Conservation (phyloP, 2,888 invertebrate species). For the Phasia obesa region DNA sequence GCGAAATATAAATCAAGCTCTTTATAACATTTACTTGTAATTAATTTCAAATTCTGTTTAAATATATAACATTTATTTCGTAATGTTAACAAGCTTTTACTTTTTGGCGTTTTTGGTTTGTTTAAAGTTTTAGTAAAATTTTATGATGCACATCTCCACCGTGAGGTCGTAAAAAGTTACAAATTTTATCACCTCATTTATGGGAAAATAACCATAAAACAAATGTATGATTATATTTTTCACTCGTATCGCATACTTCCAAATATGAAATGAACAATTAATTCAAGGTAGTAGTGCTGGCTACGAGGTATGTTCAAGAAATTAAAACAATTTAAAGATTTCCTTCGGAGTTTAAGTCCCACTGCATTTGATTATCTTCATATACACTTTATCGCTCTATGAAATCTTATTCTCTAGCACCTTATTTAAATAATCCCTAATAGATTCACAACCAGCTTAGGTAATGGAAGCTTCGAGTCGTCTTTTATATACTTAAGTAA, state of each 20-base stretch:
- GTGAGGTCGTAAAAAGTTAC: slow-evolving; percentile 56
- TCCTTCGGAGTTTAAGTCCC: too few species aligned
- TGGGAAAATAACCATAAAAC: slow-evolving; percentile 59
- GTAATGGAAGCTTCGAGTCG: too few species aligned
- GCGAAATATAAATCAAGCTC: too few species aligned
- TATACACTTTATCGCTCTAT: too few species aligned
- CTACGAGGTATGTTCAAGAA: not conserved
- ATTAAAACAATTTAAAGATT: too few species aligned
- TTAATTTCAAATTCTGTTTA: slow-evolving; percentile 46
- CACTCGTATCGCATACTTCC: slow-evolving; percentile 16
- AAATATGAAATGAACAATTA: slow-evolving; percentile 6
- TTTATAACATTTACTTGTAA: slow-evolving; percentile 8
- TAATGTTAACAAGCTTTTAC: slow-evolving; percentile 16
- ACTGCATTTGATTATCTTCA: too few species aligned
- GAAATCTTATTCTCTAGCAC: too few species aligned
- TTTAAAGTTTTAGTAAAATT: slow-evolving; percentile 41
- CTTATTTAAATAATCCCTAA: too few species aligned
- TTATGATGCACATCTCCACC: slow-evolving; percentile 39
- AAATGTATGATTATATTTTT: slow-evolving; percentile 38
- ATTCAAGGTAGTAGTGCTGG: not conserved
- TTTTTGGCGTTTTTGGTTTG: slow-evolving; percentile 16
- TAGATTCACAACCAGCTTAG: too few species aligned
- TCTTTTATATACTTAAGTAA: too few species aligned
- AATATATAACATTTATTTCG: slow-evolving; percentile 25
- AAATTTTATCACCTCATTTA: slow-evolving; percentile 66